Percentiles rank a stretch among this genome's conserved stretches.
These are phyloP conservation scores for Oreocharis arfaki DNA, from an alignment of 2,113 vertebrate genomes.

Conservation along the genomic window DNA sequence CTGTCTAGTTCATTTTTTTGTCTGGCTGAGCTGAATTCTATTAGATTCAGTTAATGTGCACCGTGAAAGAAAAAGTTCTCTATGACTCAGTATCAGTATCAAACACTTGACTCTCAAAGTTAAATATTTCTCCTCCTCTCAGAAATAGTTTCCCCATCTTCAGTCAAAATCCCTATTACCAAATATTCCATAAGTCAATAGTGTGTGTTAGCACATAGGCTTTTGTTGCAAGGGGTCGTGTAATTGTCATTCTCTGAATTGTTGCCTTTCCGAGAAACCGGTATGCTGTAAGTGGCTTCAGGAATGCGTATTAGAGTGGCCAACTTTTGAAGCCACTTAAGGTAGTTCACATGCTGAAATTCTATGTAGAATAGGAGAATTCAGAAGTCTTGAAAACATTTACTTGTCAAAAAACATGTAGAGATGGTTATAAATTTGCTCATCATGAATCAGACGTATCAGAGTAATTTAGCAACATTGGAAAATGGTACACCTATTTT, in stretches of 20 bases:
- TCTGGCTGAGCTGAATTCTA: background rate
- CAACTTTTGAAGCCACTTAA: background rate
- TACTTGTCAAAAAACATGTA: background rate
- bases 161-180: background rate
- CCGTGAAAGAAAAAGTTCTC: background rate
- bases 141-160: background rate
- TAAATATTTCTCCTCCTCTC: background rate
- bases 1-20: background rate
- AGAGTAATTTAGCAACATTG: background rate
- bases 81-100: background rate
- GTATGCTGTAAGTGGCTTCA: background rate
- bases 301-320: background rate
- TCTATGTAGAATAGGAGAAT: background rate
- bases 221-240: background rate
- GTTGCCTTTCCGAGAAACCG: background rate
- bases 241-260: background rate
- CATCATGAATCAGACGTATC: background rate
- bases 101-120: background rate
- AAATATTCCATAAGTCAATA: background rate
- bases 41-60: background rate
- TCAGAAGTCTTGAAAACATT: background rate
- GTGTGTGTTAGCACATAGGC: background rate
- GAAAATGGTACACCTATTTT: background rate
- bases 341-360: background rate
- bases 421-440: background rate